A percentile compares a stretch with the other conserved stretches of the same genome.
These are phyloP conservation scores for Limenitis arthemis DNA, from an alignment of 2,888 invertebrate genomes.

Conservation along the genomic window DNA sequence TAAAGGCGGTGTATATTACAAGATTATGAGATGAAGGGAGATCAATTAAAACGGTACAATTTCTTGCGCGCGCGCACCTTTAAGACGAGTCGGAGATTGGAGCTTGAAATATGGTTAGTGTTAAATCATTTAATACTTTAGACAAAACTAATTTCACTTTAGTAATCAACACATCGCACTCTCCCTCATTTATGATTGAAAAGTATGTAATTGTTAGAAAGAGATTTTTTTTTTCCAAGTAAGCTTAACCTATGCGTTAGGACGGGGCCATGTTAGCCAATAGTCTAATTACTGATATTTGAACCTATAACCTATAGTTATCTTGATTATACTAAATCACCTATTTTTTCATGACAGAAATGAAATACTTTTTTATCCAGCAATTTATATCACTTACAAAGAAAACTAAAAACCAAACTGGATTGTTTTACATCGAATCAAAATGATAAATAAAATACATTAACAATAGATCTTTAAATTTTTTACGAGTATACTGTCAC, in stretches of 20 bases:
- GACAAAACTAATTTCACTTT: background rate
- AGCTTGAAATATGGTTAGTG: conserved; percentile 17
- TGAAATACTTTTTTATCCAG: background rate
- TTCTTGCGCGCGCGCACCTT: conserved; percentile 16
- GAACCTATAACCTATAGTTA: no score
- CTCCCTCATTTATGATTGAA: no score
- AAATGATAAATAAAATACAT: conserved; percentile 9
- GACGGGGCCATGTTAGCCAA: no score
- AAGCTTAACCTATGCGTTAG: no score
- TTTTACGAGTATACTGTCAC: background rate
- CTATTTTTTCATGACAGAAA: no score
- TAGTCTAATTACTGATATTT: no score
- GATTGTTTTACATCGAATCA: conserved; percentile 1
- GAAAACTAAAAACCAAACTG: background rate
- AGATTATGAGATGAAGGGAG: conserved; percentile 15
- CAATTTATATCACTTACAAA: background rate
- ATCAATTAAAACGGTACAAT: conserved; percentile 21
- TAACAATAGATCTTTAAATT: conserved; percentile 11
- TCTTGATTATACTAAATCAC: no score
- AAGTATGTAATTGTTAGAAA: no score
- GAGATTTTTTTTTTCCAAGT: no score
- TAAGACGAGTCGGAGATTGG: conserved; percentile 20
- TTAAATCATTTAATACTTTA: background rate
- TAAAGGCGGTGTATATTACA: conserved; percentile 5
- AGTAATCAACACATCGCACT: no score